Evolutionary conservation across 2,888 invertebrate genomes (phyloP).

Genomic region (Iphiclides podalirius): DNA sequence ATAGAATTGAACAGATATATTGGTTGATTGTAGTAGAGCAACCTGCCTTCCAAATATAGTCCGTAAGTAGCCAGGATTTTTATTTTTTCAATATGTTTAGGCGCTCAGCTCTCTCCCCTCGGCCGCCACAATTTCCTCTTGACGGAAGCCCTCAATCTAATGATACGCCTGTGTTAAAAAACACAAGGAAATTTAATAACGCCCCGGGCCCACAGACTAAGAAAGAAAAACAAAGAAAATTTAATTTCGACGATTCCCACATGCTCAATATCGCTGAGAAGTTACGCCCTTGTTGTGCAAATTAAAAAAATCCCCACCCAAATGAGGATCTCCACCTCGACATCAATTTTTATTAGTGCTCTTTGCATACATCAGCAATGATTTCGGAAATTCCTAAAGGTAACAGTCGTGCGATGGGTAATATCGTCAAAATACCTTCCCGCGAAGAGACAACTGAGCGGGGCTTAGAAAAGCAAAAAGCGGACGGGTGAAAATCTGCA

Average conservation of each 20-base stretch:
- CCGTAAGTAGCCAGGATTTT: slow-evolving; percentile 74
- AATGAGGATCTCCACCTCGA: slow-evolving; percentile 21
- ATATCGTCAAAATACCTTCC: slow-evolving; percentile 6
- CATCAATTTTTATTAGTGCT: slow-evolving; percentile 24
- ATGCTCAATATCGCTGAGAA: slow-evolving; percentile 74
- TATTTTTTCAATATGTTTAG: slow-evolving; percentile 80
- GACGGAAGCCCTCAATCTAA: slow-evolving; percentile 81
- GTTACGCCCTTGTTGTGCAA: slow-evolving; percentile 53
- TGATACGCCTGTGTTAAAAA: slow-evolving; percentile 81
- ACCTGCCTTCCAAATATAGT: slow-evolving; percentile 33
- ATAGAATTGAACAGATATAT: not conserved
- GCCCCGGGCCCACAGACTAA: slow-evolving; percentile 61
- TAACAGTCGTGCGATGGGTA: not conserved
- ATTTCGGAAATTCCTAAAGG: slow-evolving; percentile 6
- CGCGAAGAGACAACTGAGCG: slow-evolving; percentile 24
- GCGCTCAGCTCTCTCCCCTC: slow-evolving; percentile 70
- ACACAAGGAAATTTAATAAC: slow-evolving; percentile 81
- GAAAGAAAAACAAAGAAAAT: slow-evolving; percentile 75
- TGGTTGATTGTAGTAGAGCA: slow-evolving; percentile 45
- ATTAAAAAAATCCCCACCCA: slow-evolving; percentile 46
- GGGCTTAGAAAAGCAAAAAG: slow-evolving; percentile 43
- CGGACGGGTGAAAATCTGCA: slow-evolving; percentile 56
- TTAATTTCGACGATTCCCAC: slow-evolving; percentile 79
- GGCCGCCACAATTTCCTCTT: slow-evolving; percentile 77
- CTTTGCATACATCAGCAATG: slow-evolving; percentile 23